Conservation (phyloP, 1,140 invertebrate species). For the Lerema accius region DNA sequence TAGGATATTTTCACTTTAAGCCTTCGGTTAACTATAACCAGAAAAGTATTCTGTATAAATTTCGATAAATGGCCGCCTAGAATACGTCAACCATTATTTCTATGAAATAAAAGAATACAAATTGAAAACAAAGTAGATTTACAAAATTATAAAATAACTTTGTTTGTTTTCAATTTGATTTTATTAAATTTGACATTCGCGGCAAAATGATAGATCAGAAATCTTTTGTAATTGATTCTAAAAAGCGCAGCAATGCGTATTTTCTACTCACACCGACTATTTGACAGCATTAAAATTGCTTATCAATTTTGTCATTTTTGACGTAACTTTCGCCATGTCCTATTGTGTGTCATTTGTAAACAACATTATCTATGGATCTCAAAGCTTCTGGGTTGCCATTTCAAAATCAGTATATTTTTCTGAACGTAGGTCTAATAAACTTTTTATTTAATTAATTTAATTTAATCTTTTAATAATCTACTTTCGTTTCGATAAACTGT, state of each 20-base stretch:
- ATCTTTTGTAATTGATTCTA: conserved; percentile 25
- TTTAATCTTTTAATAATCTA: no score
- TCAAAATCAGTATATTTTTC: no score
- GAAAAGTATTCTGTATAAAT: background rate
- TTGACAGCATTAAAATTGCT: no score
- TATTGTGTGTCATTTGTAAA: no score
- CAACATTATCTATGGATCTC: no score
- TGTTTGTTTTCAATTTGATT: conserved; percentile 25
- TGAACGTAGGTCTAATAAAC: no score
- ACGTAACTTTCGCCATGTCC: no score
- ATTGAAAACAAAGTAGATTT: background rate
- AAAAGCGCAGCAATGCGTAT: conserved; percentile 45
- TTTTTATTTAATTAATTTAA: no score
- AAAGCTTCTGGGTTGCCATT: no score
- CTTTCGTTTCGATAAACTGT: no score
- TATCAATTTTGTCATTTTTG: no score
- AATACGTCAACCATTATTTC: background rate
- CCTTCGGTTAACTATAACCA: background rate
- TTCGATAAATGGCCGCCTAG: background rate
- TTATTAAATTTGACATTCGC: conserved; percentile 48
- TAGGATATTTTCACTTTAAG: background rate
- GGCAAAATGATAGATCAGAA: conserved; percentile 42
- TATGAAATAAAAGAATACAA: background rate
- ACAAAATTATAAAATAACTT: background rate
- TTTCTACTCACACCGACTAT: background rate